Base-by-base conservation (phyloP, 2,113 vertebrate genomes). In the Rhinogobius similis region DNA sequence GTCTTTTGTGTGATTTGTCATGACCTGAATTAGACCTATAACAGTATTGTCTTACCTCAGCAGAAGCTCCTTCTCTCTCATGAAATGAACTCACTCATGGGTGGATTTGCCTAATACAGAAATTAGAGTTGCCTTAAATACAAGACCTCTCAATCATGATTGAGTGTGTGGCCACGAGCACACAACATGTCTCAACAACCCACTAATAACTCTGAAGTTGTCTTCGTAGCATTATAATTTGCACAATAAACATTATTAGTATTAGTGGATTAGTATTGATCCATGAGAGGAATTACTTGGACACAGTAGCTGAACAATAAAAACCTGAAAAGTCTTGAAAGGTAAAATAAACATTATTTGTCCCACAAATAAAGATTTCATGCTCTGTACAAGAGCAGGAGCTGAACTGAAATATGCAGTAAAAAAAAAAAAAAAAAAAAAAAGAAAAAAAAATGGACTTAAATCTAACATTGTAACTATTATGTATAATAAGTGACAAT, bases 21-120 rank as follows among this genome's bases (percentile, higher is more conserved):
- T 56, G 13, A 56, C 26, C 13, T 66, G 18, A 72, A 67, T 4
- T 48, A 52, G 70, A 71, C 41, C 58, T 44, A 24, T 2, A 6
- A 29, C 32, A 10, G 21, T n/a, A 55, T 18, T 27, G 58, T 77
- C 29, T 66, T 55, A 56, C 52, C 63, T 70, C 62, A 62, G 50
- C 46, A 64, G 52, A 24, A 62, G 10, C 72, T 63, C 32, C 56
- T 39, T 50, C 10, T 67, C 36, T 68, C 27, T 39, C 44, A 63
- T 59, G 55, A 68, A 53, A 41, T 72, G 9, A 27, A 36, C 7
- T 36, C 2, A 52, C 79, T 64, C 32, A 65, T 20, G 73, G 80
- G 63, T 10, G 12, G 23, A 5, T 4, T 27, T 65, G 68, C 77
- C 70, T 62, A 1, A 76, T 56, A 62, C 56, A 71, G 5, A 53